Evolutionary conservation across 2,888 invertebrate species (phyloP).

Genomic region (Cataglyphis cursor): DNA sequence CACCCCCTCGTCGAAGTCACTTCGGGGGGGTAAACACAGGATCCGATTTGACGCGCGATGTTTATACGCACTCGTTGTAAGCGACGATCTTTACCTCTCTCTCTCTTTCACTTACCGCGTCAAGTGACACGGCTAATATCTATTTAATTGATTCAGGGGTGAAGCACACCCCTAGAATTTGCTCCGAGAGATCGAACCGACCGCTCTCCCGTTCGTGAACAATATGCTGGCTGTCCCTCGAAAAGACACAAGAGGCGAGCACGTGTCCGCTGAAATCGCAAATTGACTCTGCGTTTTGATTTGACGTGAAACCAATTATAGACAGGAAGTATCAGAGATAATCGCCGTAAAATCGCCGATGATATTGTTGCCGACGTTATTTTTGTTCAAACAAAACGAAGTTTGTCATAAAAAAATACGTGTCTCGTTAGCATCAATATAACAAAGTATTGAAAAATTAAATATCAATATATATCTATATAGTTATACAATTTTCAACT

Average conservation of each 20-base stretch:
- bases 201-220: constrained; percentile 16
- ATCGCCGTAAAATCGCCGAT: constrained; percentile 17
- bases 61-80: constrained; percentile 69
- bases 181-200: neutral
- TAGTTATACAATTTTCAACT: neutral
- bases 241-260: constrained; percentile 9
- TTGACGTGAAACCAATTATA: constrained; percentile 21
- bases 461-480: neutral
- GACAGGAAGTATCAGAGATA: constrained; percentile 38
- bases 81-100: constrained; percentile 47
- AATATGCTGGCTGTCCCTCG: constrained; percentile 50
- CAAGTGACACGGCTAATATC: constrained; percentile 85
- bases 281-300: constrained; percentile 36
- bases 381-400: neutral
- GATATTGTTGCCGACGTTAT: neutral
- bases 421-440: neutral
- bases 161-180: constrained; percentile 53
- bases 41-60: constrained; percentile 80
- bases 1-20: constrained; percentile 77
- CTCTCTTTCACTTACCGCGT: constrained; percentile 61
- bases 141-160: constrained; percentile 84
- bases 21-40: constrained; percentile 74
- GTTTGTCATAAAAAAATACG: neutral
- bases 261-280: constrained; percentile 41
- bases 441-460: neutral